phyloP scores from a whole-genome alignment of 2,888 invertebrate genomes.

The Ormia ochracea region DNA sequence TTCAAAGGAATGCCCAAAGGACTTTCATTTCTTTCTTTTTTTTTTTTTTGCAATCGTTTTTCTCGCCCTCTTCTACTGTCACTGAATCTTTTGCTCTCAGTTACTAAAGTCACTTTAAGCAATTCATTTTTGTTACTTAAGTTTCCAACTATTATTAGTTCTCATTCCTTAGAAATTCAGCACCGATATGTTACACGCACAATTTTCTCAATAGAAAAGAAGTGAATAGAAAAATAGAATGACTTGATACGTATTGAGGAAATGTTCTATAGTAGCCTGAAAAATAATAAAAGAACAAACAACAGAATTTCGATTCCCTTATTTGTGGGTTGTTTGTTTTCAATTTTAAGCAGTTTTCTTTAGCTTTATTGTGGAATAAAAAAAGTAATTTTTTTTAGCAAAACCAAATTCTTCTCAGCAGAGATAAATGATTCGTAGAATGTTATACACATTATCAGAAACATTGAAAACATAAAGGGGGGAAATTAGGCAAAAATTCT shows the following conservation, averaged over 20 bases:
- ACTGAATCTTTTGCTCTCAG: not conserved
- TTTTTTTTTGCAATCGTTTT: not conserved
- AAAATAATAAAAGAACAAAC: not conserved
- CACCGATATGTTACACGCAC: constrained; percentile 57
- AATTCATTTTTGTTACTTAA: not conserved
- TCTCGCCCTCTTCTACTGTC: not conserved
- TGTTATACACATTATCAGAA: no score
- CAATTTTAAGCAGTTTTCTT: no score
- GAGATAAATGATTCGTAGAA: no score
- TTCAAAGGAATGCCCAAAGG: not conserved
- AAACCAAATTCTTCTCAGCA: no score
- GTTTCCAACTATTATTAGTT: not conserved
- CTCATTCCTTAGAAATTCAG: not conserved
- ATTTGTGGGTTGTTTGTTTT: no score
- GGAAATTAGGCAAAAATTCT: no score
- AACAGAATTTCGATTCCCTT: not conserved
- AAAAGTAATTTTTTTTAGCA: no score
- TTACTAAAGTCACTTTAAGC: no score
- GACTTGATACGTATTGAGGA: not conserved
- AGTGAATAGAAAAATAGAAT: no score
- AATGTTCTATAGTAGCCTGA: not conserved
- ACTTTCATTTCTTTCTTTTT: not conserved
- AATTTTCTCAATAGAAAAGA: constrained; percentile 19
- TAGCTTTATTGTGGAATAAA: no score
- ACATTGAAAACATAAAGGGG: no score